These are phyloP conservation scores for Oryctolagus cuniculus DNA, from an alignment of 2,113 vertebrate genomes.

Conservation along the genomic window mOryCun1.1 NC_091442.1:76969001-76969500, in stretches of 20 bases:
- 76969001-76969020: constrained; percentile 60
- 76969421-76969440: no score
- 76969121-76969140: constrained; percentile 58
- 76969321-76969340: no score
- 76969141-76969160: constrained; percentile 63
- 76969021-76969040: constrained; percentile 79
- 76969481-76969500: no score
- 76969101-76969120: constrained; percentile 68
- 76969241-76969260: neutral
- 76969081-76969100: constrained; percentile 74
- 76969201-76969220: neutral
- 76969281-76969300: no score
- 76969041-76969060: constrained; percentile 79
- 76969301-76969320: no score
- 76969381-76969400: no score
- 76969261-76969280: no score
- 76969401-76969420: no score
- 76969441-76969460: no score
- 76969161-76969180: constrained; percentile 54
- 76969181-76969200: neutral
- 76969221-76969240: neutral
- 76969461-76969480: no score
- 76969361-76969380: no score
- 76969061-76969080: constrained; percentile 79
- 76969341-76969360: no score